These are phyloP conservation scores for Penaeus monodon DNA, from an alignment of 2,888 invertebrate genomes.

Conservation along the genomic window DNA sequence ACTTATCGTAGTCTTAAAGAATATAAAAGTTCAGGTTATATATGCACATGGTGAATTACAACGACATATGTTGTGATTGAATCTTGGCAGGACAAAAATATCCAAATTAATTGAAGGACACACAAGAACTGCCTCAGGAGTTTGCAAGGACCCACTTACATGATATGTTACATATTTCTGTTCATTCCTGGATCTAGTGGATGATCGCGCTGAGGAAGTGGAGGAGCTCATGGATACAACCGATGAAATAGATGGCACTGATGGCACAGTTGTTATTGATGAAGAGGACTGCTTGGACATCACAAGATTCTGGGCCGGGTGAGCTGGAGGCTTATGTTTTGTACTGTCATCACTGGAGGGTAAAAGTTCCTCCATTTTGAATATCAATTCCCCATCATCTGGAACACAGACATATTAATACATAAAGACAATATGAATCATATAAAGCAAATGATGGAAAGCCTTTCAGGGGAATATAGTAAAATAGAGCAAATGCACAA, in stretches of 20 bases:
- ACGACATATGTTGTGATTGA: too few species aligned
- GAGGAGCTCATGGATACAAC: conserved; percentile 46
- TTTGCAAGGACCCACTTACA: conserved; percentile 30
- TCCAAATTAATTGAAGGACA: neutral
- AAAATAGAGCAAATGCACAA: neutral
- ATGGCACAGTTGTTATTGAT: conserved; percentile 29
- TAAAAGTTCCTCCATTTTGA: conserved; percentile 82
- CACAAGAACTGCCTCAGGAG: neutral
- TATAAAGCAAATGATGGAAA: neutral
- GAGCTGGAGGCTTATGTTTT: conserved; percentile 8
- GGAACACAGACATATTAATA: neutral
- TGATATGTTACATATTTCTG: conserved; percentile 34
- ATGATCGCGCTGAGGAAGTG: conserved; percentile 43
- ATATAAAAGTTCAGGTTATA: too few species aligned
- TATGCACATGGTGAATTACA: too few species aligned
- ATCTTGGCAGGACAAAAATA: too few species aligned
- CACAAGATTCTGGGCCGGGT: neutral
- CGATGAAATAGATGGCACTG: conserved; percentile 46
- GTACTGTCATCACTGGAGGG: conserved; percentile 38
- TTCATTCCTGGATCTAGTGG: conserved; percentile 46
- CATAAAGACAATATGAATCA: neutral
- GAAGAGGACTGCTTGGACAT: neutral
- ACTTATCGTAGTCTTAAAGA: too few species aligned
- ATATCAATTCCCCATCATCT: conserved; percentile 84
- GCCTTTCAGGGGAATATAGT: neutral